Evolutionary conservation across 2,113 vertebrate genomes (phyloP).

Genomic region (Nothoprocta pentlandii): DNA sequence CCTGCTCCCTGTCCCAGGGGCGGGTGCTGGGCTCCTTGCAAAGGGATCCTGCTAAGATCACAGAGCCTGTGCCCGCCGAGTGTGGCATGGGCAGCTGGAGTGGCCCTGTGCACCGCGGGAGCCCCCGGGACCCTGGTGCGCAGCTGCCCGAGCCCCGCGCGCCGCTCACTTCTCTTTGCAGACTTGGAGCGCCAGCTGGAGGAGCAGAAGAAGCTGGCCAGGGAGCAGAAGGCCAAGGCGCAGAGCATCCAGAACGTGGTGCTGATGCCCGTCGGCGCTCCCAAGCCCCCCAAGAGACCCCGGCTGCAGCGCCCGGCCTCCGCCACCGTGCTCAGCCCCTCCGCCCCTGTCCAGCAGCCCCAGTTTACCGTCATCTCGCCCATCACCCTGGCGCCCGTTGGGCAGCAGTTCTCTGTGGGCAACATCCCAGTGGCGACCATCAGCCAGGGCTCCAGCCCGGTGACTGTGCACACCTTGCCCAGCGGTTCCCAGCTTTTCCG

Average conservation of each 20-base stretch:
- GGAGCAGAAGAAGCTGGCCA: slow-evolving; percentile 90
- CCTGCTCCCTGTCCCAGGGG: not conserved
- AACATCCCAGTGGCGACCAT: slow-evolving; percentile 85
- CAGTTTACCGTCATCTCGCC: slow-evolving; percentile 89
- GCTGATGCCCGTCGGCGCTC: slow-evolving; percentile 81
- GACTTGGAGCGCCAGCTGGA: slow-evolving; percentile 93
- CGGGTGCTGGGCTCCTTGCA: not conserved
- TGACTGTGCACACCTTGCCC: slow-evolving; percentile 85
- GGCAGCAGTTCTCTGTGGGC: slow-evolving; percentile 88
- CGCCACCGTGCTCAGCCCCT: slow-evolving; percentile 86
- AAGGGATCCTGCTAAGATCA: not conserved
- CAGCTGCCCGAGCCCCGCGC: not conserved
- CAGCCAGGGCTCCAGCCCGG: slow-evolving; percentile 84
- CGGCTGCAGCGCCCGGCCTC: slow-evolving; percentile 92
- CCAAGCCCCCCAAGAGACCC: slow-evolving; percentile 89
- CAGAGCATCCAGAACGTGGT: slow-evolving; percentile 87
- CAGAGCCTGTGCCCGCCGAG: too few species aligned
- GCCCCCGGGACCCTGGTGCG: too few species aligned
- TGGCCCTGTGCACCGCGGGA: too few species aligned
- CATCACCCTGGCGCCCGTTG: slow-evolving; percentile 79
- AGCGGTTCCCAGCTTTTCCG: slow-evolving; percentile 91
- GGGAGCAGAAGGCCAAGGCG: slow-evolving; percentile 84
- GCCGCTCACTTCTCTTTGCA: slow-evolving; percentile 39
- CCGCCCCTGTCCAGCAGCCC: slow-evolving; percentile 83
- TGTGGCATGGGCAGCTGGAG: too few species aligned